Base-by-base conservation (phyloP, 2,888 invertebrate species). In the Digitonthophagus gazella region DNA sequence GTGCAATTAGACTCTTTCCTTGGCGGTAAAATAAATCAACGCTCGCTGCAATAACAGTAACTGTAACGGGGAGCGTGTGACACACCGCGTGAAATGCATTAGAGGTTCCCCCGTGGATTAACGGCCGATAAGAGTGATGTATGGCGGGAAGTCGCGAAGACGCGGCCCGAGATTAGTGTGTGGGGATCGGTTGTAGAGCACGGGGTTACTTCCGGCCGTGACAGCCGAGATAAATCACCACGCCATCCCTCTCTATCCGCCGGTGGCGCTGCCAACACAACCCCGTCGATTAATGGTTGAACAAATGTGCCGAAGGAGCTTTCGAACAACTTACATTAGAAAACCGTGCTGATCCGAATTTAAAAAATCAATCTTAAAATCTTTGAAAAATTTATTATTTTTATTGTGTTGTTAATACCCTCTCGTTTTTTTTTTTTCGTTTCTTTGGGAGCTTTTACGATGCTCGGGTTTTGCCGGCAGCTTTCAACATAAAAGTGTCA, bases 61-160 rank as follows among this genome's bases (percentile, higher is more conserved):
- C 8, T 44, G 11, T 8, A 44, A 65, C 55, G 19, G 28, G 16
- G 28, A 16, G 65, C 55, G 18, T 65, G 15, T 65, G 65, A 65
- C 54, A 54, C 65, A 54, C 55, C 44, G 65, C 58, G 68, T 65
- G 68, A 68, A 68, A 68, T 68, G 65, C 68, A 68, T 68, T 68
- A 68, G 68, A 58, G 68, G 72, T 70, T 77, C 78, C 79, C 78
- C 76, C 76, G 75, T 74, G 76, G 78, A 79, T 78, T 78, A 79
- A 74, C 76, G 74, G 76, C 74, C 79, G 80, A 80, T 81, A 80
- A 80, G 80, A 76, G 80, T 81, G 81, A 81, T 81, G 78, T 80
- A 82, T 80, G 78, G 79, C 80, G 78, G 81, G 81, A 81, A 81
- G 80, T 81, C 81, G 81, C 80, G 80, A 81, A 81, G 81, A 81